Percentiles rank a stretch among this genome's conserved stretches.
These are phyloP conservation scores for Moxostoma hubbsi DNA, from an alignment of 2,797 vertebrate genomes.

Conservation along the genomic window DNA sequence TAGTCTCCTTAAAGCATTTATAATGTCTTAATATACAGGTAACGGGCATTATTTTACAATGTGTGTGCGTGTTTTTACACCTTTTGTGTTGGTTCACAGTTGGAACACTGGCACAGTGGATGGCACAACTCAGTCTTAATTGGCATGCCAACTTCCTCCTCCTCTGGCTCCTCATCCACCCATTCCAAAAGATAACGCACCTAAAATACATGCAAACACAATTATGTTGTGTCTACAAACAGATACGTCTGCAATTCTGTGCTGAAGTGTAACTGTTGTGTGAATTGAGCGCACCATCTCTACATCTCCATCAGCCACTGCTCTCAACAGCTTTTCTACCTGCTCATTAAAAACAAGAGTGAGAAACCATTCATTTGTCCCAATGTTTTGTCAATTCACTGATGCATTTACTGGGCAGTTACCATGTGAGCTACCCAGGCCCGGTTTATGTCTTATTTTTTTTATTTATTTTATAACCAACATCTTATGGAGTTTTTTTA, in stretches of 20 bases:
- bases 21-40: no score
- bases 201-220: slow-evolving; percentile 66
- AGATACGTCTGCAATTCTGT: neutral
- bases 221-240: neutral
- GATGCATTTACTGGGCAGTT: no score
- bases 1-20: no score
- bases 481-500: no score
- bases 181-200: slow-evolving; percentile 95
- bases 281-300: slow-evolving; percentile 87
- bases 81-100: slow-evolving; percentile 89
- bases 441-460: no score
- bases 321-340: slow-evolving; percentile 95
- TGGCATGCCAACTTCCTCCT: slow-evolving; percentile 66
- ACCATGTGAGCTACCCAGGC: no score
- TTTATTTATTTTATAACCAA: no score
- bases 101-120: slow-evolving; percentile 91
- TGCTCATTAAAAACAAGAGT: slow-evolving; percentile 63
- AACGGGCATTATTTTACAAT: no score
- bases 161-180: slow-evolving; percentile 89
- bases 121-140: slow-evolving; percentile 84
- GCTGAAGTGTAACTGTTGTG: no score
- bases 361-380: no score
- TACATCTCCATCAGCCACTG: slow-evolving; percentile 91
- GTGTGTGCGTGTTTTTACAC: slow-evolving; percentile 60
- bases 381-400: no score